These are phyloP conservation scores for Cyprinella venusta DNA, from an alignment of 2,797 vertebrate genomes.

Conservation along the genomic window DNA sequence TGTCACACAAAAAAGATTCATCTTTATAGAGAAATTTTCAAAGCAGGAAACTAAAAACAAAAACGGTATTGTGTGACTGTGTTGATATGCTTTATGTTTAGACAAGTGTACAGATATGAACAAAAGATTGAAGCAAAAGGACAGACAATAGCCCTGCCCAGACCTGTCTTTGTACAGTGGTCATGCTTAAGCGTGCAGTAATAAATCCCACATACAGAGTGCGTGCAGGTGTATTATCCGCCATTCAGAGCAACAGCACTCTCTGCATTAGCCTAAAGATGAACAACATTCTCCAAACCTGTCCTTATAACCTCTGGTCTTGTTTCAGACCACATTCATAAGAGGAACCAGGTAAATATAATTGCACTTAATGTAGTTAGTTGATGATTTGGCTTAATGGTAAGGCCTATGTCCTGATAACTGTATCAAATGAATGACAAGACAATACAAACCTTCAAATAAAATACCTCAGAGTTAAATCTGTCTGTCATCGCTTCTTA, in stretches of 20 bases:
- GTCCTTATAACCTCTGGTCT: slow-evolving; percentile 32
- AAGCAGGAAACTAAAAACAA: slow-evolving; percentile 43
- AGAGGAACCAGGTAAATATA: neutral
- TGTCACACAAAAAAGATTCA: slow-evolving; percentile 16
- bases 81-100: slow-evolving; percentile 41
- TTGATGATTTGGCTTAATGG: slow-evolving; percentile 17
- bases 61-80: slow-evolving; percentile 14
- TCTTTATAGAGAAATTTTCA: neutral
- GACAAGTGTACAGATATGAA: slow-evolving; percentile 40
- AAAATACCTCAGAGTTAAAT: slow-evolving; percentile 6
- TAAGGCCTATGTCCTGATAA: neutral
- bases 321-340: slow-evolving; percentile 4
- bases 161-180: slow-evolving; percentile 51
- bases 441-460: slow-evolving; percentile 18
- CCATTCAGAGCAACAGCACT: slow-evolving; percentile 29
- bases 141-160: slow-evolving; percentile 53
- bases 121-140: slow-evolving; percentile 47
- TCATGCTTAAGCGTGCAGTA: slow-evolving; percentile 29
- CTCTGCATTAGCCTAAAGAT: slow-evolving; percentile 2
- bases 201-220: slow-evolving; percentile 37
- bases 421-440: slow-evolving; percentile 1
- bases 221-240: slow-evolving; percentile 48
- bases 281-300: slow-evolving; percentile 33
- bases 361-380: slow-evolving; percentile 13
- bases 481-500: slow-evolving; percentile 13